A percentile compares a stretch with the other conserved stretches of the same genome.
Evolutionary conservation across 2,888 invertebrate genomes (phyloP).

Genomic region (Drosophila stalkeri): DNA sequence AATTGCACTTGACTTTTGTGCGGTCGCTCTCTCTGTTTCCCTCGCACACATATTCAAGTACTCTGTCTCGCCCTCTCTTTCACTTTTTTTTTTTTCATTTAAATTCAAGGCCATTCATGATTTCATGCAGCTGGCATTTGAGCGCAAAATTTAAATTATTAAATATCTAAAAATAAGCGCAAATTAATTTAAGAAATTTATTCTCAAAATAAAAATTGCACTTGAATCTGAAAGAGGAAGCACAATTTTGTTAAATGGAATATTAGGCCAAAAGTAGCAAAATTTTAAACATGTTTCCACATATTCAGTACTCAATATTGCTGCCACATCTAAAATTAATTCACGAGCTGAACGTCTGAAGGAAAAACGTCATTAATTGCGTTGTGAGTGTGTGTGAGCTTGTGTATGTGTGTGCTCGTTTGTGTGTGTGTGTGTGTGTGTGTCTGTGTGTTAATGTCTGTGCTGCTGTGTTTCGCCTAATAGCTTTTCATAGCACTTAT

Average conservation of each 20-base stretch:
- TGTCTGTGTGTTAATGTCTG: conserved; percentile 1
- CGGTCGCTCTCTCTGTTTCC: not conserved
- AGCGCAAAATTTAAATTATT: conserved; percentile 38
- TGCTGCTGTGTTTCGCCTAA: conserved; percentile 33
- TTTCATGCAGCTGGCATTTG: conserved; percentile 61
- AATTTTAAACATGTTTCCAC: conserved; percentile 28
- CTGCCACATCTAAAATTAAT: conserved; percentile 65
- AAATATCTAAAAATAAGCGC: conserved; percentile 57
- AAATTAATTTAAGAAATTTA: conserved; percentile 47
- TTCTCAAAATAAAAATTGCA: conserved; percentile 58
- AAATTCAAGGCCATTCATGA: conserved; percentile 62
- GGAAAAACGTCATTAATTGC: conserved; percentile 71
- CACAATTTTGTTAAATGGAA: conserved; percentile 19
- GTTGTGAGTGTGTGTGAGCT: conserved; percentile 14
- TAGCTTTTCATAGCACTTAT: conserved; percentile 38
- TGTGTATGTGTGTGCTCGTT: not conserved
- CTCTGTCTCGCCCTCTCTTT: not conserved
- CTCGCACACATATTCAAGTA: not conserved
- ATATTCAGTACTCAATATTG: conserved; percentile 1
- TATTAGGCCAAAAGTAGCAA: conserved; percentile 33
- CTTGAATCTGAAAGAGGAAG: conserved; percentile 18
- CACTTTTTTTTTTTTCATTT: conserved; percentile 7
- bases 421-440: not conserved
- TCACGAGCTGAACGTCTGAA: conserved; percentile 38
- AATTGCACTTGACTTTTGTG: conserved; percentile 21